Evolutionary conservation across 2,113 vertebrate genomes (phyloP).

Genomic region (Gasterosteus nipponicus): DNA sequence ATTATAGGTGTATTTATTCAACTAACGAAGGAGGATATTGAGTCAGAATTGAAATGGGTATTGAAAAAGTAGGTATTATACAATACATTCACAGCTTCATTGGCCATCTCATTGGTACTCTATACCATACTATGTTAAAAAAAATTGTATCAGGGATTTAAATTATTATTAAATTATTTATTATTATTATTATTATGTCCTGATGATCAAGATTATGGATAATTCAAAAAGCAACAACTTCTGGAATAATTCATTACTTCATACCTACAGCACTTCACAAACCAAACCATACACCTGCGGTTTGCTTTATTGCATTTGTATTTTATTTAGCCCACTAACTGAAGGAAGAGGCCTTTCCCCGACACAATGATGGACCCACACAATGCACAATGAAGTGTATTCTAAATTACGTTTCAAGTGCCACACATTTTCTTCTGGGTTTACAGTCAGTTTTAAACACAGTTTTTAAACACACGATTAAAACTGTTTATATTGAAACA

Average conservation of each 20-base stretch:
- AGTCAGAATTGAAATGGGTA: background rate
- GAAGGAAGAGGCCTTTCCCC: background rate
- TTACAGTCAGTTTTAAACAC: background rate
- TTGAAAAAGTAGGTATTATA: background rate
- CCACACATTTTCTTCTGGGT: background rate
- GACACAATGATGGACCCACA: background rate
- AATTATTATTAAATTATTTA: background rate
- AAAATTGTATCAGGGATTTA: background rate
- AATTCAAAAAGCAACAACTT: background rate
- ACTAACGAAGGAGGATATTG: background rate
- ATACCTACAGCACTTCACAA: background rate
- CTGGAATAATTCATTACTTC: constrained; percentile 11
- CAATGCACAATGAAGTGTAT: background rate
- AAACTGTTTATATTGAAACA: background rate
- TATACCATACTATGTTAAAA: background rate
- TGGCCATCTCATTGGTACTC: background rate
- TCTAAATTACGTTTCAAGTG: background rate
- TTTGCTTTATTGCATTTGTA: background rate
- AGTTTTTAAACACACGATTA: background rate
- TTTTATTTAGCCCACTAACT: background rate
- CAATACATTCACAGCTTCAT: background rate
- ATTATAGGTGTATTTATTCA: background rate
- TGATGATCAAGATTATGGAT: background rate
- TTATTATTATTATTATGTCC: background rate
- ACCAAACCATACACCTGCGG: background rate